Evolutionary conservation across 1,140 invertebrate species (phyloP).

Genomic region (Papilio polyxenes): DNA sequence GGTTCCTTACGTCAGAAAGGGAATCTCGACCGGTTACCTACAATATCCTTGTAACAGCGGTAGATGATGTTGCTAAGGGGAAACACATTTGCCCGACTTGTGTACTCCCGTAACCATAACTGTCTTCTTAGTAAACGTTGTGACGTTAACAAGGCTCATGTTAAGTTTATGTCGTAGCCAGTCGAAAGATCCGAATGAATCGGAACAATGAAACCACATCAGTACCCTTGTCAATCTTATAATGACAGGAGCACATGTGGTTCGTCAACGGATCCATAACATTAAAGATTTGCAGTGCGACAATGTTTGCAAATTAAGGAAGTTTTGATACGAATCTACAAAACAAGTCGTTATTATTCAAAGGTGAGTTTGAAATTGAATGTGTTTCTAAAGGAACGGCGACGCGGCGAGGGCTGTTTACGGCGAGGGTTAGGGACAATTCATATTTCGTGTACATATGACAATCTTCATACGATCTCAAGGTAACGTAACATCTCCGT

Average conservation of each 20-base stretch:
- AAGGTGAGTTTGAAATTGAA: conserved; percentile 55
- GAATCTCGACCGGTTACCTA: conserved; percentile 59
- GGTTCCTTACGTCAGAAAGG: conserved; percentile 48
- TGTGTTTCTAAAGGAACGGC: conserved; percentile 47
- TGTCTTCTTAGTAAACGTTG: conserved; percentile 46
- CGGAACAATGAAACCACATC: conserved; percentile 58
- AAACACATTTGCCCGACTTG: conserved; percentile 52
- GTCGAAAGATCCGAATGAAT: conserved; percentile 56
- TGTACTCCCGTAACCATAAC: conserved; percentile 50
- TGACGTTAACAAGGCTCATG: conserved; percentile 53
- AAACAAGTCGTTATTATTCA: conserved; percentile 51
- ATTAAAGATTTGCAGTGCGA: conserved; percentile 46
- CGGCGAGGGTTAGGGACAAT: conserved; percentile 66
- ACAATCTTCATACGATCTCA: conserved; percentile 62
- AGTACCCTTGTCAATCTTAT: conserved; percentile 66
- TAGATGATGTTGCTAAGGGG: conserved; percentile 61
- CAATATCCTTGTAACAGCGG: conserved; percentile 60
- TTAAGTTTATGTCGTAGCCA: conserved; percentile 55
- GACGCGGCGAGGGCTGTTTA: conserved; percentile 49
- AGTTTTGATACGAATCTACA: conserved; percentile 55
- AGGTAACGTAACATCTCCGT: conserved; percentile 52
- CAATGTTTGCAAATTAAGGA: conserved; percentile 44
- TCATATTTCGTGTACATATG: conserved; percentile 47
- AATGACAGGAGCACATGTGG: conserved; percentile 54
- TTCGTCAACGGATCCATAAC: conserved; percentile 46